phyloP scores from a whole-genome alignment of 2,888 invertebrate species.

The Lycia hirtaria region DNA sequence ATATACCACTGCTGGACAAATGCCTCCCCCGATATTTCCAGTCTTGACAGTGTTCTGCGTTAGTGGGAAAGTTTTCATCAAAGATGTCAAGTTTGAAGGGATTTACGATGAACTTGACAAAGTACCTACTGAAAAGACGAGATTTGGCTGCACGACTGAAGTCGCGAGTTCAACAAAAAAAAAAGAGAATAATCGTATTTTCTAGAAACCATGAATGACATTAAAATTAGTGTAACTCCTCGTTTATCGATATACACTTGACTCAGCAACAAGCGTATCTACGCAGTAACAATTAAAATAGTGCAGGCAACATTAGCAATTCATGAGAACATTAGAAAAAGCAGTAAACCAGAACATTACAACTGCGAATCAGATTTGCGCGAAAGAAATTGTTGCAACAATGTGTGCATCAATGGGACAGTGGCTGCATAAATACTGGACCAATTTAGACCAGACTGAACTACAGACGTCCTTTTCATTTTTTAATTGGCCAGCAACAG shows the following conservation, averaged over 20 bases:
- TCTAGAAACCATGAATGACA: neutral
- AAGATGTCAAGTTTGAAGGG: no score
- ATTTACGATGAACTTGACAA: no score
- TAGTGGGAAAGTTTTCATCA: no score
- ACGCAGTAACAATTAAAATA: conserved; percentile 21
- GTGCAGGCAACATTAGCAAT: conserved; percentile 22
- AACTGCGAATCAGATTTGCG: conserved; percentile 8
- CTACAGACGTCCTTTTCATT: conserved; percentile 36
- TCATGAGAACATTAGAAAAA: conserved; percentile 17
- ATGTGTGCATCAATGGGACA: conserved; percentile 23
- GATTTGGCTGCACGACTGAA: no score
- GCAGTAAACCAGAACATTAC: conserved; percentile 17
- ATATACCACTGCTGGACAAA: no score
- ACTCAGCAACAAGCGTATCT: neutral
- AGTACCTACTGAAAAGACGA: no score
- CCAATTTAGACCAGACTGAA: conserved; percentile 39
- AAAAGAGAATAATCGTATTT: no score
- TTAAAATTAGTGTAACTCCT: neutral
- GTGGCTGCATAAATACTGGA: conserved; percentile 26
- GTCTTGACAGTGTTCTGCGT: no score
- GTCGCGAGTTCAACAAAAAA: no score
- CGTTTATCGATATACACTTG: neutral
- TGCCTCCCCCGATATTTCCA: no score
- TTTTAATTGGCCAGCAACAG: conserved; percentile 34
- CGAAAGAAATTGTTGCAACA: conserved; percentile 24